Conservation (phyloP, 1,140 invertebrate genomes). For the Contarinia nasturtii region DNA sequence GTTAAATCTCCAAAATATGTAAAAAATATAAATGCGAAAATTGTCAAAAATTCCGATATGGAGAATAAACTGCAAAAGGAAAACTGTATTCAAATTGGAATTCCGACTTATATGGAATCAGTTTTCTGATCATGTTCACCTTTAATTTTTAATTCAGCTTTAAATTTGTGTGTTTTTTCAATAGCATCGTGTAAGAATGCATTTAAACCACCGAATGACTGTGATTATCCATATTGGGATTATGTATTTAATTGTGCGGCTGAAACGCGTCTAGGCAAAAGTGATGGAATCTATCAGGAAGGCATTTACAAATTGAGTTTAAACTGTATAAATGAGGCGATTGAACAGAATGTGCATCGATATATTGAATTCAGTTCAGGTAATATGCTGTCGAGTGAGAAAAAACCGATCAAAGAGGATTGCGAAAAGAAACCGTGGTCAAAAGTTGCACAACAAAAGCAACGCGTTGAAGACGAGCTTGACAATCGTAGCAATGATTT, state of each 20-base stretch:
- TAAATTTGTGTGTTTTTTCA: slow-evolving; percentile 6
- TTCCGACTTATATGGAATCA: too few relatives aligned
- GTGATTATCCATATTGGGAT: slow-evolving; percentile 35
- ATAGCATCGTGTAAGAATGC: slow-evolving; percentile 58
- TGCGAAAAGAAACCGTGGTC: slow-evolving; percentile 64
- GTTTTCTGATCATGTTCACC: too few relatives aligned
- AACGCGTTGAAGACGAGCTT: slow-evolving; percentile 62
- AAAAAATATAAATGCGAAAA: too few relatives aligned
- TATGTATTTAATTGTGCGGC: slow-evolving; percentile 77
- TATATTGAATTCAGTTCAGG: slow-evolving; percentile 76
- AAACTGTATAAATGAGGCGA: slow-evolving; percentile 63
- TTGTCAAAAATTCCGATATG: too few relatives aligned
- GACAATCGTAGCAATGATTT: slow-evolving; percentile 34
- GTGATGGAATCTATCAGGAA: slow-evolving; percentile 74
- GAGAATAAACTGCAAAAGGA: too few relatives aligned
- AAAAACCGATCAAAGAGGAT: slow-evolving; percentile 56
- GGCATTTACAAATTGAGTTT: slow-evolving; percentile 67
- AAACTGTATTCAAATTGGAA: too few relatives aligned
- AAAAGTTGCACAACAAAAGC: slow-evolving; percentile 61
- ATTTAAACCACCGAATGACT: slow-evolving; percentile 36
- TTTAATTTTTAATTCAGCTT: too few relatives aligned
- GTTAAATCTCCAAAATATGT: too few relatives aligned
- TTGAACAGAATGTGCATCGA: slow-evolving; percentile 39
- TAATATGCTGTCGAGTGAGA: slow-evolving; percentile 58
- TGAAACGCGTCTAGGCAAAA: slow-evolving; percentile 73